Conservation (phyloP, 1,140 invertebrate species). For the Macrocentrus cingulum region DNA sequence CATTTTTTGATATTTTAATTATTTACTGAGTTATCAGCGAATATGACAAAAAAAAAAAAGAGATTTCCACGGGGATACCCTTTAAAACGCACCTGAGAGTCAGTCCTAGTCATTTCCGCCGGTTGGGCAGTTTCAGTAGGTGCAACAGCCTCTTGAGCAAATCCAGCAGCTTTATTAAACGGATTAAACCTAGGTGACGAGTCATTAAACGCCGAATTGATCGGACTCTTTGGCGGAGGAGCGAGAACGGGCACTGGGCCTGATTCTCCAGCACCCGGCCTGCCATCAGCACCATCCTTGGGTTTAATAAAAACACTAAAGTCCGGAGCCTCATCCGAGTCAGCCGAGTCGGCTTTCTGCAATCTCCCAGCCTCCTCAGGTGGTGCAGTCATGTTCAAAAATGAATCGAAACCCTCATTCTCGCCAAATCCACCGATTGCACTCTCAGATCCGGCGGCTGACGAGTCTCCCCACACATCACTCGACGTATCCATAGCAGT, state of each 20-base stretch:
- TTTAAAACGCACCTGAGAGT: slow-evolving; percentile 50
- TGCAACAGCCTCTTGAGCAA: slow-evolving; percentile 51
- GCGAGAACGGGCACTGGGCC: slow-evolving; percentile 70
- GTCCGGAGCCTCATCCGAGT: slow-evolving; percentile 75
- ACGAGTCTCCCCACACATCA: slow-evolving; percentile 65
- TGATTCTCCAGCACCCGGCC: slow-evolving; percentile 42
- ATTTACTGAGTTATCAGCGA: too few species aligned
- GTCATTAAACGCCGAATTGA: slow-evolving; percentile 59
- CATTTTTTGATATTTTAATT: too few species aligned
- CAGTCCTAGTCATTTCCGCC: slow-evolving; percentile 46
- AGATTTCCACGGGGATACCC: too few species aligned
- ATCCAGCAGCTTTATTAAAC: slow-evolving; percentile 73
- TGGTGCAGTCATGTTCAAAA: slow-evolving; percentile 77
- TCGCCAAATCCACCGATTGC: slow-evolving; percentile 66
- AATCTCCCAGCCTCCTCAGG: slow-evolving; percentile 61
- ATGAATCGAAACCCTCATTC: slow-evolving; percentile 80
- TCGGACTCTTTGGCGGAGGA: slow-evolving; percentile 68
- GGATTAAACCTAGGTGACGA: slow-evolving; percentile 66
- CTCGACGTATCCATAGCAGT: slow-evolving; percentile 56
- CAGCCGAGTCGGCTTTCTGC: slow-evolving; percentile 69
- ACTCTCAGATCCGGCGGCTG: slow-evolving; percentile 46
- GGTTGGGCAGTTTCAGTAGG: slow-evolving; percentile 35
- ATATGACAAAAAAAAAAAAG: too few species aligned
- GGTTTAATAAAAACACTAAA: slow-evolving; percentile 80
- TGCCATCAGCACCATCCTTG: slow-evolving; percentile 59